Conservation (phyloP, 1,140 invertebrate genomes). For the Drosophila kepulauana region DNA sequence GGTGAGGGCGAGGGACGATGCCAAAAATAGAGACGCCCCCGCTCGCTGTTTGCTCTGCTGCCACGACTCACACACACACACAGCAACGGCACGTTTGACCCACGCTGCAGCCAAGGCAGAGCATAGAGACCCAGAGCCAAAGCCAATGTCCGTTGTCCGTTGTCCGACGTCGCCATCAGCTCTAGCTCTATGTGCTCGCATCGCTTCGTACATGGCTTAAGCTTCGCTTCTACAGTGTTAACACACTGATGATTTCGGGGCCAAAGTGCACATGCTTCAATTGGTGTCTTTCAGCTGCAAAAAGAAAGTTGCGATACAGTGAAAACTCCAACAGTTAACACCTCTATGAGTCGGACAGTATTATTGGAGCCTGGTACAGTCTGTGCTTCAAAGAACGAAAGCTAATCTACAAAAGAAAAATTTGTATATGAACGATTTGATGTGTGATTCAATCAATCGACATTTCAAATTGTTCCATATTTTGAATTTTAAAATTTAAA, state of each 20-base stretch:
- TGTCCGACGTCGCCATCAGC: slow-evolving; percentile 40
- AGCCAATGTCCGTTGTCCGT: slow-evolving; percentile 24
- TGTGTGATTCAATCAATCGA: too few species aligned
- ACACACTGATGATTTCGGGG: not conserved
- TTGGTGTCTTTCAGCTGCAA: not conserved
- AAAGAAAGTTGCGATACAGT: too few species aligned
- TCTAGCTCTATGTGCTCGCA: slow-evolving; percentile 48
- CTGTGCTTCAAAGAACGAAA: too few species aligned
- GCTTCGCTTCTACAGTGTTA: slow-evolving; percentile 64
- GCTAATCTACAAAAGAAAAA: too few species aligned
- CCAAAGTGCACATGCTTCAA: not conserved
- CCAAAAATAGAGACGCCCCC: slow-evolving; percentile 79
- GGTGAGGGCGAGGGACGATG: slow-evolving; percentile 28
- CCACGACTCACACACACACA: slow-evolving; percentile 36
- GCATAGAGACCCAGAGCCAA: slow-evolving; percentile 25
- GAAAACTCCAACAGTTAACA: too few species aligned
- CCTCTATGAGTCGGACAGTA: too few species aligned
- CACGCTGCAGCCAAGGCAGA: slow-evolving; percentile 53
- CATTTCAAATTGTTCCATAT: too few species aligned
- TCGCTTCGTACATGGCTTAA: slow-evolving; percentile 68
- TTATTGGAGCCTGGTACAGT: too few species aligned
- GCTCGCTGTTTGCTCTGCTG: slow-evolving; percentile 44
- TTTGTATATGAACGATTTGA: too few species aligned
- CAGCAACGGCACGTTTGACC: slow-evolving; percentile 58
- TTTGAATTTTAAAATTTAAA: too few species aligned